Conservation (phyloP, 1,140 invertebrate genomes). For the Amyelois transitella region DNA sequence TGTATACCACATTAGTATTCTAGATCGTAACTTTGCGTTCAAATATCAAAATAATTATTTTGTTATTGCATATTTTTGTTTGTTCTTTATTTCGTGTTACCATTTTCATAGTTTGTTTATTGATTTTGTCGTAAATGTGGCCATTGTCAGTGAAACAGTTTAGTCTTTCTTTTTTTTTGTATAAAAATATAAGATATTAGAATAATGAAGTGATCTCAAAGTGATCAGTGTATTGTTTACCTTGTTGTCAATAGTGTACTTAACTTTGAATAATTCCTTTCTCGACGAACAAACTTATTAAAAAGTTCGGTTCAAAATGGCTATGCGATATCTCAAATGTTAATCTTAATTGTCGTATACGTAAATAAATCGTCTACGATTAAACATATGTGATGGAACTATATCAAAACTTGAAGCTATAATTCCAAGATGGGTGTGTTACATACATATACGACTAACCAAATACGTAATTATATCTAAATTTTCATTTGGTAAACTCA, state of each 20-base stretch:
- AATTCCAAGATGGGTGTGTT: too few relatives aligned
- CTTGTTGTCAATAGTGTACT: slow-evolving; percentile 63
- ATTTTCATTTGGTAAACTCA: too few relatives aligned
- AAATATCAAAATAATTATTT: slow-evolving; percentile 19
- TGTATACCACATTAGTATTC: slow-evolving; percentile 21
- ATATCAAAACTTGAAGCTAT: too few relatives aligned
- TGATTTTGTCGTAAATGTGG: slow-evolving; percentile 34
- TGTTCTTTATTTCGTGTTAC: slow-evolving; percentile 48
- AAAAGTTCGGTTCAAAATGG: neutral
- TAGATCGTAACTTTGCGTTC: neutral
- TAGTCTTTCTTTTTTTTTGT: slow-evolving; percentile 41
- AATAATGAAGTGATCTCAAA: slow-evolving; percentile 65
- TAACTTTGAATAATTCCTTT: slow-evolving; percentile 23
- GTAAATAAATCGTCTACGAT: too few relatives aligned
- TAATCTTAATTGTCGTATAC: too few relatives aligned
- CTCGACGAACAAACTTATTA: neutral
- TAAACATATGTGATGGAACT: too few relatives aligned
- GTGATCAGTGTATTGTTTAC: slow-evolving; percentile 68
- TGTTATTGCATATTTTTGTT: slow-evolving; percentile 16
- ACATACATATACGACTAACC: too few relatives aligned
- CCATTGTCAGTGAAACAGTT: slow-evolving; percentile 39
- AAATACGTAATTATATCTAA: too few relatives aligned
- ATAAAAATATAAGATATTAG: slow-evolving; percentile 60
- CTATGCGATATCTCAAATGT: slow-evolving; percentile 12
- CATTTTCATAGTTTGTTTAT: slow-evolving; percentile 33